Percentiles rank a stretch among this genome's conserved stretches.
Evolutionary conservation across 1,140 invertebrate genomes (phyloP).

Genomic region (Lordiphosa collinella): DNA sequence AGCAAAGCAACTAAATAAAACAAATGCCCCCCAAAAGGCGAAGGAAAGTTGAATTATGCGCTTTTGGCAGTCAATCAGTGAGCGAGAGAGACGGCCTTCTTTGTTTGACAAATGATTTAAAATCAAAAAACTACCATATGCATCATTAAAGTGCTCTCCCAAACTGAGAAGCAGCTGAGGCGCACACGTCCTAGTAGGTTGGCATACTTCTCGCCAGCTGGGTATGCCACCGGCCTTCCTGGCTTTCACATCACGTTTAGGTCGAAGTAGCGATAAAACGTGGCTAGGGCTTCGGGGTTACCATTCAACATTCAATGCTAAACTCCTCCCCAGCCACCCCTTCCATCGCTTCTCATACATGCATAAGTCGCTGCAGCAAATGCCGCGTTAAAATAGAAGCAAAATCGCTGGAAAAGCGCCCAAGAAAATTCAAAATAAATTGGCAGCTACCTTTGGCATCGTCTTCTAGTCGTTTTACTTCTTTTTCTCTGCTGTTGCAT

Average conservation of each 20-base stretch:
- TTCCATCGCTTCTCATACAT: slow-evolving; percentile 1
- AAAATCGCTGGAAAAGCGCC: slow-evolving; percentile 12
- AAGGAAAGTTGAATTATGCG: slow-evolving; percentile 68
- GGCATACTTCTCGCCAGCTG: slow-evolving; percentile 9
- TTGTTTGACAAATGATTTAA: not conserved
- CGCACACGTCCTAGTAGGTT: slow-evolving; percentile 25
- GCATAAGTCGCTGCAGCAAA: slow-evolving; percentile 33
- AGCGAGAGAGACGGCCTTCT: not conserved
- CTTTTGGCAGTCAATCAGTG: slow-evolving; percentile 65
- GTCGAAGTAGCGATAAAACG: slow-evolving; percentile 61
- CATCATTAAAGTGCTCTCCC: no score
- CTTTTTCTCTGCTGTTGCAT: slow-evolving; percentile 45
- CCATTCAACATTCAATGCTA: slow-evolving; percentile 12
- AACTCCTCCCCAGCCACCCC: slow-evolving; percentile 1
- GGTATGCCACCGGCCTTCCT: no score
- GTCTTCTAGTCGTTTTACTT: not conserved
- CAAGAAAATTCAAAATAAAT: slow-evolving; percentile 68
- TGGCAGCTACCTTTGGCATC: slow-evolving; percentile 70
- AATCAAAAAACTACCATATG: slow-evolving; percentile 2
- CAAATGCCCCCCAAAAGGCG: slow-evolving; percentile 3
- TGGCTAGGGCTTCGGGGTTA: slow-evolving; percentile 32
- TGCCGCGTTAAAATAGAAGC: slow-evolving; percentile 30
- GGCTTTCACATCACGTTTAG: slow-evolving; percentile 57
- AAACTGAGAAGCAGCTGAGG: not conserved
- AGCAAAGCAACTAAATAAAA: slow-evolving; percentile 15